Conservation (phyloP, 2,113 vertebrate genomes). For the Prochilodus magdalenae region DNA sequence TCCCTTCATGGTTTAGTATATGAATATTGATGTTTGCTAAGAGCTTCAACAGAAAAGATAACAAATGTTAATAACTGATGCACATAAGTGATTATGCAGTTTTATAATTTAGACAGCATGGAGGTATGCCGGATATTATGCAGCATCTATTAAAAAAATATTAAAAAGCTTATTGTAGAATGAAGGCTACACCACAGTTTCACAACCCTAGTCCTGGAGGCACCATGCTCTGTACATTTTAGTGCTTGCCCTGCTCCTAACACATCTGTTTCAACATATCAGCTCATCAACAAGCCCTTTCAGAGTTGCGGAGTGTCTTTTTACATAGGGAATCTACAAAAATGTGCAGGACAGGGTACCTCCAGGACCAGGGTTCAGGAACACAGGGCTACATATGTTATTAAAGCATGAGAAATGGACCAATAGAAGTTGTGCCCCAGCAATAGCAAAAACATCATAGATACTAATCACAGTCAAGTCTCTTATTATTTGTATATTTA, state of each 20-base stretch:
- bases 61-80: neutral
- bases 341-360: too few relatives aligned
- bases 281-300: too few relatives aligned
- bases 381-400: too few relatives aligned
- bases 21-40: neutral
- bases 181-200: neutral
- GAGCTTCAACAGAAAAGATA: neutral
- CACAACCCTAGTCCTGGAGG: too few relatives aligned
- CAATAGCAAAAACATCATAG: neutral
- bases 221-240: too few relatives aligned
- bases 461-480: neutral
- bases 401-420: conserved; percentile 1
- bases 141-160: neutral
- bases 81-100: neutral
- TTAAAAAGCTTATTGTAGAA: neutral
- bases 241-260: too few relatives aligned
- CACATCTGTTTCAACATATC: too few relatives aligned
- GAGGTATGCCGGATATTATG: neutral
- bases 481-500: too few relatives aligned
- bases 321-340: too few relatives aligned
- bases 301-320: too few relatives aligned
- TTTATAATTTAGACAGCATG: conserved; percentile 1
- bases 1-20: neutral
- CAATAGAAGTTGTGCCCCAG: neutral
- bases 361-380: too few relatives aligned